phyloP scores from a whole-genome alignment of 1,140 invertebrate genomes.

The Musca vetustissima region DNA sequence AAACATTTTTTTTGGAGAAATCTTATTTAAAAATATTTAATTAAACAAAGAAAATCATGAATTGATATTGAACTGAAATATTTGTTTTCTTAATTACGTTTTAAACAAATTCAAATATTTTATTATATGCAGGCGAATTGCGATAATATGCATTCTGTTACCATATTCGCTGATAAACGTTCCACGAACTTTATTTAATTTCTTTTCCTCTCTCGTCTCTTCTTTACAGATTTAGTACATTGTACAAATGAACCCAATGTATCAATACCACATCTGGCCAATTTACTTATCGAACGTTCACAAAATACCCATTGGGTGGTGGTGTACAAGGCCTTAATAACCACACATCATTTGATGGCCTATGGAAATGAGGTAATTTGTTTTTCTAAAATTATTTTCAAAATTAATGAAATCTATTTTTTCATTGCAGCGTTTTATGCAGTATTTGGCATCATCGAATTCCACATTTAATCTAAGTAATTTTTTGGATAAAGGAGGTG shows the following conservation, averaged over 20 bases:
- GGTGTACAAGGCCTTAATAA: constrained; percentile 97
- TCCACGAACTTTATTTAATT: not conserved
- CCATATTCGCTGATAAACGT: not conserved
- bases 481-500: constrained; percentile 95
- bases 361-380: constrained; percentile 94
- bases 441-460: constrained; percentile 99
- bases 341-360: constrained; percentile 98
- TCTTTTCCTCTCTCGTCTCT: not conserved
- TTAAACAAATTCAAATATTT: not conserved
- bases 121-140: not conserved
- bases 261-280: constrained; percentile 97
- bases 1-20: too few relatives aligned
- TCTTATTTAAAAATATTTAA: too few relatives aligned
- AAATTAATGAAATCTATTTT: too few relatives aligned
- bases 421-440: constrained; percentile 90
- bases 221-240: constrained; percentile 88
- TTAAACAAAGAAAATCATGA: too few relatives aligned
- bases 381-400: too few relatives aligned
- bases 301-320: constrained; percentile 98
- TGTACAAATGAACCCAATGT: constrained; percentile 99
- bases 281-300: constrained; percentile 95
- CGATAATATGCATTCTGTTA: not conserved
- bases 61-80: too few relatives aligned
- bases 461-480: constrained; percentile 97
- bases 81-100: too few relatives aligned